phyloP scores from a whole-genome alignment of 2,888 invertebrate genomes.

The Hemistola chrysoprasaria region DNA sequence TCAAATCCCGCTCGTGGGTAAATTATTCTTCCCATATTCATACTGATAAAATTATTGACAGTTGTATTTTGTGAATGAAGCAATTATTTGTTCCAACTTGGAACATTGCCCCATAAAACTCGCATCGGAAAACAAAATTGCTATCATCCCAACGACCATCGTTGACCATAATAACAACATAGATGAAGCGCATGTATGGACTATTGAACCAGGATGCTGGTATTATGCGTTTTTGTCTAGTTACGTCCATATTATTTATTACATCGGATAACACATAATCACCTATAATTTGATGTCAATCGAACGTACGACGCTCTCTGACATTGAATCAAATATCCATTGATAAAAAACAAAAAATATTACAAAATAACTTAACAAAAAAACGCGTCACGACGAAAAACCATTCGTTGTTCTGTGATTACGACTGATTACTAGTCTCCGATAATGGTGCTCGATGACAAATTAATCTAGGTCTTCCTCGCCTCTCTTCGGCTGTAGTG shows the following conservation, averaged over 20 bases:
- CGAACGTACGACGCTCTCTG: slow-evolving; percentile 67
- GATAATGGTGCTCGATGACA: slow-evolving; percentile 58
- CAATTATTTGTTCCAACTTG: too few species aligned
- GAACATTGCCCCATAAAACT: neutral
- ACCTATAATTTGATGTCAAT: slow-evolving; percentile 72
- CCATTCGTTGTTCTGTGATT: slow-evolving; percentile 67
- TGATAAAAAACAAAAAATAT: slow-evolving; percentile 47
- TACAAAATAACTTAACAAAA: slow-evolving; percentile 62
- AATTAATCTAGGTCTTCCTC: slow-evolving; percentile 42
- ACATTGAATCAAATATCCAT: slow-evolving; percentile 67
- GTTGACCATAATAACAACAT: slow-evolving; percentile 10
- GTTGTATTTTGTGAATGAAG: neutral
- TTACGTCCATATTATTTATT: slow-evolving; percentile 43
- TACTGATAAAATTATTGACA: too few species aligned
- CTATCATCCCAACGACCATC: slow-evolving; percentile 17
- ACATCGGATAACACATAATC: slow-evolving; percentile 45
- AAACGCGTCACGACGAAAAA: slow-evolving; percentile 65
- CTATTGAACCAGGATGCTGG: slow-evolving; percentile 45
- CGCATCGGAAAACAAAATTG: slow-evolving; percentile 8
- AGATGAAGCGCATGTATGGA: slow-evolving; percentile 25
- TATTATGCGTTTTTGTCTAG: slow-evolving; percentile 35
- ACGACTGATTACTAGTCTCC: slow-evolving; percentile 71
- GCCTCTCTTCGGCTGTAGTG: slow-evolving; percentile 27
- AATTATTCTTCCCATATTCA: too few species aligned
- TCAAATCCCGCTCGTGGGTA: too few species aligned